These are phyloP conservation scores for Erebia ligea DNA, from an alignment of 2,888 invertebrate species.

Conservation along the genomic window DNA sequence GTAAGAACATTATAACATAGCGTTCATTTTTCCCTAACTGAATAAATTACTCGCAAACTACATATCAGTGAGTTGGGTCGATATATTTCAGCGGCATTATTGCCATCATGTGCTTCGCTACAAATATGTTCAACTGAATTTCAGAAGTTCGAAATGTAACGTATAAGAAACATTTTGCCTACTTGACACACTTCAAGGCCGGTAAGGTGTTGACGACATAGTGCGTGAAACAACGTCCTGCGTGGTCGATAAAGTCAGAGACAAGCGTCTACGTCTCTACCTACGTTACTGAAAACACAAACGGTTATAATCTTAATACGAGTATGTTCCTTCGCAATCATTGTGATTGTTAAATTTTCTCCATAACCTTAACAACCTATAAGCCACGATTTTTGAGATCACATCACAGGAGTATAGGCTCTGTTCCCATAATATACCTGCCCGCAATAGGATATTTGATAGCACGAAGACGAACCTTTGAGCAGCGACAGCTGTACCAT, in stretches of 20 bases:
- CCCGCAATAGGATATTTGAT: not conserved
- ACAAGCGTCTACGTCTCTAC: constrained; percentile 12
- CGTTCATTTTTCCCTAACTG: not conserved
- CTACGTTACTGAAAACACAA: constrained; percentile 6
- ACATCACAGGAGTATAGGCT: too few species aligned
- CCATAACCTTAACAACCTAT: not conserved
- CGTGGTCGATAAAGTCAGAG: constrained; percentile 41
- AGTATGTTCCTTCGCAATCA: not conserved
- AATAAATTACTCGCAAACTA: not conserved
- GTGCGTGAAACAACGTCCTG: constrained; percentile 29
- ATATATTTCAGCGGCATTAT: constrained; percentile 11
- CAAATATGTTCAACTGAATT: not conserved
- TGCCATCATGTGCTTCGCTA: not conserved
- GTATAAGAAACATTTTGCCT: constrained; percentile 5
- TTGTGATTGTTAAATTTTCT: constrained; percentile 3
- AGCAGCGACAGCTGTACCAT: constrained; percentile 80
- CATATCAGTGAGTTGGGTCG: not conserved
- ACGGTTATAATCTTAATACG: not conserved
- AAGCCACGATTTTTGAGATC: not conserved
- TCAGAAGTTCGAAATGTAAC: not conserved
- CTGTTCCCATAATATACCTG: not conserved
- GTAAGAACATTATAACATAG: not conserved
- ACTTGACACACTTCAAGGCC: constrained; percentile 22
- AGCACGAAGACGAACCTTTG: constrained; percentile 72
- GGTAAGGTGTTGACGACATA: constrained; percentile 38